Base-by-base conservation (phyloP, 2,888 invertebrate genomes). In the Bellardia pandia region DNA sequence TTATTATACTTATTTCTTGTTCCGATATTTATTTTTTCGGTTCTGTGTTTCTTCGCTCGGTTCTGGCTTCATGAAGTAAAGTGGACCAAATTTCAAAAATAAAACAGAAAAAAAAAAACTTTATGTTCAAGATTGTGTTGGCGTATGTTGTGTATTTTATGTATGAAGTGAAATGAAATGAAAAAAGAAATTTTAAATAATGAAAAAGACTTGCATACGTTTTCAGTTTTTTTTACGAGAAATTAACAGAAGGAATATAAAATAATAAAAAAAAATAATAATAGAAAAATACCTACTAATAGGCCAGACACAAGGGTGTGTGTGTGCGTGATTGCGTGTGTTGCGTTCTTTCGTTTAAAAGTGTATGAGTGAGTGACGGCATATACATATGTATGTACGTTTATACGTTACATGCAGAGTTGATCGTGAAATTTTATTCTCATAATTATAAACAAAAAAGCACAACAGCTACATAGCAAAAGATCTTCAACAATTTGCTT, bases 401-500 rank as follows among this genome's bases (percentile, higher is more conserved):
- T 51, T 77, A 75, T 53, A 51, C 75, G 13, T 76, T 78, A 71
- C 64, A 85, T 71, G 64, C 72, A 78, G 78, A 64, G 85, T 71
- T 82, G 85, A 87, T 87, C 81, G 87, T 87, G 85, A 85, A 69
- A 81, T 84, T 86, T 71, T 53, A 1, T 75, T 53, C 75, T 76
- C 72, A 37, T 45, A 42, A 72, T 53, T 64, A 78, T 78, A 84
- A 75, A 71, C 79, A 80, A 86, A 80, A 77, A 62, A 8, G 68
- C 13, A 42, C 13, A 9, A 7, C 3, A 4, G 45, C 37, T 64
- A 75, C 60, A 56, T 51, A 62, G 5, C 72, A 71, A 68, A 64
- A 60, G 48, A 53, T 62, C n/a, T 76, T 42, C 14, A 53, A 72
- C 37, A 42, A 51, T 40, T 75, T 66, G 45, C 48, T 72, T 64